Percentiles rank a stretch among this genome's conserved stretches.
phyloP scores from a whole-genome alignment of 2,113 vertebrate species.

The Calypte anna region DNA sequence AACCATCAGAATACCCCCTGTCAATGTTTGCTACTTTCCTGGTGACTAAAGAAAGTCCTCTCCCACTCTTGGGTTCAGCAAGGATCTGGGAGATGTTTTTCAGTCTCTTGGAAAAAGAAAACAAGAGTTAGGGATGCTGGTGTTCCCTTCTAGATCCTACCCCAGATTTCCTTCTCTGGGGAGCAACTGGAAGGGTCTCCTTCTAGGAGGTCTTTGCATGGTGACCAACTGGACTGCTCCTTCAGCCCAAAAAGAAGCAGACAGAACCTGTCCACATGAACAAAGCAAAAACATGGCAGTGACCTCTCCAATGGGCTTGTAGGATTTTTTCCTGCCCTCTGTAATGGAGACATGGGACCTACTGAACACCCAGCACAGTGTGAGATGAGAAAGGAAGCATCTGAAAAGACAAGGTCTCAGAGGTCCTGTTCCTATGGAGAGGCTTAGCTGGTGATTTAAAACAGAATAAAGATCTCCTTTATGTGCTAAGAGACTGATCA shows the following conservation, averaged over 20 bases:
- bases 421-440: not conserved
- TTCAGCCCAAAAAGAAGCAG: not conserved
- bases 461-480: not conserved
- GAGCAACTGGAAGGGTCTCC: not conserved
- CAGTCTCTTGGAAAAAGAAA: not conserved
- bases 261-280: not conserved
- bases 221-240: not conserved
- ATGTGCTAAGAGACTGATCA: not conserved
- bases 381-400: not conserved
- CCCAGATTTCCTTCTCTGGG: not conserved
- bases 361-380: not conserved
- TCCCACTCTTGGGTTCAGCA: not conserved
- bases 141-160: not conserved
- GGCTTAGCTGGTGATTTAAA: not conserved
- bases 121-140: not conserved
- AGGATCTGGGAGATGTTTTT: not conserved
- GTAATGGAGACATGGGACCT: not conserved
- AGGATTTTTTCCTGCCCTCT: not conserved
- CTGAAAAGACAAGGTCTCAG: not conserved
- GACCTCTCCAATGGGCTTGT: not conserved
- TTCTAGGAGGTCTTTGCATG: not conserved
- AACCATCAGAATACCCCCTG: not conserved
- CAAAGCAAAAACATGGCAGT: not conserved
- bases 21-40: not conserved
- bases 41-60: not conserved